These are phyloP conservation scores for Beris morrisii DNA, from an alignment of 2,888 invertebrate species.

Conservation along the genomic window DNA sequence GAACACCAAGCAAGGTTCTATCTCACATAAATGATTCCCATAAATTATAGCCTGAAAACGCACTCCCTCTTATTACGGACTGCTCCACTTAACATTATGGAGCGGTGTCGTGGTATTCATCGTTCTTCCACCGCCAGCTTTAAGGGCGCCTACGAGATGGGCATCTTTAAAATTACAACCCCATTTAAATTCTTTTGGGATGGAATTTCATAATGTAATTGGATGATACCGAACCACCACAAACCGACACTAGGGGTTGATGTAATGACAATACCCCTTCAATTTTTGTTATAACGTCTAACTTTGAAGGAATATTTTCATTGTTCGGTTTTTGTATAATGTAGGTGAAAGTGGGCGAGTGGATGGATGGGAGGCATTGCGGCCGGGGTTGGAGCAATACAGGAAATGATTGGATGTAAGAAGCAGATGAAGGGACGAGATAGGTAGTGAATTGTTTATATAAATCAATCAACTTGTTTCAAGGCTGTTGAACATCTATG, in stretches of 20 bases:
- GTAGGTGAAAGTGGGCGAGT: not conserved
- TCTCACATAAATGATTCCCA: not conserved
- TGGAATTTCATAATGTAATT: slow-evolving; percentile 31
- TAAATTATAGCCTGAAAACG: not conserved
- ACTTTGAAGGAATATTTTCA: slow-evolving; percentile 30
- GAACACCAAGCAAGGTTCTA: too few species aligned
- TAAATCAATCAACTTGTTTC: slow-evolving; percentile 32
- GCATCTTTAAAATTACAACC: slow-evolving; percentile 24
- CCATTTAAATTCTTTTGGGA: slow-evolving; percentile 26
- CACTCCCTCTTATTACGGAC: too few species aligned
- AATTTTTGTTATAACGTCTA: slow-evolving; percentile 9
- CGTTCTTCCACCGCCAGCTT: not conserved
- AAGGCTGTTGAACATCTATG: slow-evolving; percentile 22
- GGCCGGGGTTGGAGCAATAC: not conserved
- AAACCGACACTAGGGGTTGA: not conserved
- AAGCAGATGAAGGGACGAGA: slow-evolving; percentile 12
- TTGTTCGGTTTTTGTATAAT: slow-evolving; percentile 20
- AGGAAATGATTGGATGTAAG: slow-evolving; percentile 6
- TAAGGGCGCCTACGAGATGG: not conserved
- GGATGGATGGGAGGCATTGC: not conserved
- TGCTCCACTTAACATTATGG: not conserved
- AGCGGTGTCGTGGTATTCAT: not conserved
- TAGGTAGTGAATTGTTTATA: slow-evolving; percentile 24
- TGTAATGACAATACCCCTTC: slow-evolving; percentile 27
- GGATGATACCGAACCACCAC: slow-evolving; percentile 20